Base-by-base conservation (phyloP, 1,140 invertebrate species). In the Bombus waltoni region DNA sequence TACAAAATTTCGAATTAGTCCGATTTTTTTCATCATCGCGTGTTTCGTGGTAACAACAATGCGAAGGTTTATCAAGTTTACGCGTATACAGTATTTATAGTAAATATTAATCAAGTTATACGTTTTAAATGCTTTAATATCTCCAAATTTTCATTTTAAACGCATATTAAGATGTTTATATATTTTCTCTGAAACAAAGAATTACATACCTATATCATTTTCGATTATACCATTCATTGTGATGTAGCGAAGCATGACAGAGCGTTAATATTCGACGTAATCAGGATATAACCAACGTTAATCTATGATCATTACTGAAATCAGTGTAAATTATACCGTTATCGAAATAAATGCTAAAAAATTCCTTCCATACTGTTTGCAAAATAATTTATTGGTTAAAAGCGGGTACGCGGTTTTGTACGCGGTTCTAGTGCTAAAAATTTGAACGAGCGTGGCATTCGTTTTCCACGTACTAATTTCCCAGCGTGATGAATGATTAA, bases 391-490 rank as follows among this genome's bases (percentile, higher is more conserved):
- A 0, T 11, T 8, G 32, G 9, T 32, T 32, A 53, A 35, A 57
- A 25, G 44, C 18, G 18, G n/a, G 9, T 15, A 42, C 0, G 28
- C 62, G 5, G 28, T n/a, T 62, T n/a, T 3, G 18, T n/a, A 35
- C 1, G 5, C 8, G 3, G 8, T n/a, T 53, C 47, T 53, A 22
- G 13, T 32, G 18, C 47, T 53, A 73, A 44, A 75, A 75, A 65
- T 13, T 44, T 6, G 32, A 32, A 4, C 6, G 8, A 47, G 22
- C 28, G 3, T 8, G 15, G 13, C 10, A 40, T 72, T 22, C 25
- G 40, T 57, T 73, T 80, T 73, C 77, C 83, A 40, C 22, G 18
- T 32, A 25, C 32, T 44, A 57, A 80, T 85, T 72, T 85, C 28
- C 32, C 57, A 13, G 22, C 5, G 38, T 40, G n/a, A 35, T 22